phyloP scores from a whole-genome alignment of 2,888 invertebrate species.

The Orthosia gracilis region DNA sequence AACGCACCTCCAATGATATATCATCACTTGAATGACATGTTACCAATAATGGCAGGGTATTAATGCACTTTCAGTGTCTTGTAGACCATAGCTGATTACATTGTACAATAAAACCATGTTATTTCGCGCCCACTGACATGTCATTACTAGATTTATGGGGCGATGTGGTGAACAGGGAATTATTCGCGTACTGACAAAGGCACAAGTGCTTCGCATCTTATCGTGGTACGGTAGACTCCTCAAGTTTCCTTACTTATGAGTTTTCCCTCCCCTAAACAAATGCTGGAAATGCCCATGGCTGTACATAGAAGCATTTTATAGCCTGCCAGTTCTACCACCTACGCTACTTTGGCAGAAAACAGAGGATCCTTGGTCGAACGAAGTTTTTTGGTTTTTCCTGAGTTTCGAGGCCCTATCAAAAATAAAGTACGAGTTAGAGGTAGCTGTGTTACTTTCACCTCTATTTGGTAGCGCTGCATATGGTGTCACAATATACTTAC shows the following conservation, averaged over 20 bases:
- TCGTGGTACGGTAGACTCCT: neutral
- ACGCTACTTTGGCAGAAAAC: too few relatives aligned
- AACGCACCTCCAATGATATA: conserved; percentile 14
- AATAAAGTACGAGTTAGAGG: too few relatives aligned
- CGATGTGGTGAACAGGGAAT: neutral
- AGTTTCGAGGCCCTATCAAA: too few relatives aligned
- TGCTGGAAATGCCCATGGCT: too few relatives aligned
- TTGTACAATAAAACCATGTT: conserved; percentile 31
- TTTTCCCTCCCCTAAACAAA: too few relatives aligned
- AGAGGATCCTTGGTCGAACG: neutral
- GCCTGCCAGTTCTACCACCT: too few relatives aligned
- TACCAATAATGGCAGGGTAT: conserved; percentile 23
- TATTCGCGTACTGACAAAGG: neutral
- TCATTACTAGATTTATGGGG: conserved; percentile 14
- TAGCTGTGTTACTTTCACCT: too few relatives aligned
- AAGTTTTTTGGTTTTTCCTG: too few relatives aligned
- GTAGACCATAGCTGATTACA: conserved; percentile 38
- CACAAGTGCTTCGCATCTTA: neutral
- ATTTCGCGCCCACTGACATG: conserved; percentile 25
- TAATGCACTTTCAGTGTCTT: conserved; percentile 25
- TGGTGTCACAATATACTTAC: too few relatives aligned
- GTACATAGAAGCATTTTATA: too few relatives aligned
- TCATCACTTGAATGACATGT: conserved; percentile 27
- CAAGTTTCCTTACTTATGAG: too few relatives aligned
- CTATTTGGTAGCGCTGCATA: too few relatives aligned